Percentiles rank a stretch among this genome's conserved stretches.
phyloP scores from a whole-genome alignment of 2,797 vertebrate species.

The Sebastiscus tertius region DNA sequence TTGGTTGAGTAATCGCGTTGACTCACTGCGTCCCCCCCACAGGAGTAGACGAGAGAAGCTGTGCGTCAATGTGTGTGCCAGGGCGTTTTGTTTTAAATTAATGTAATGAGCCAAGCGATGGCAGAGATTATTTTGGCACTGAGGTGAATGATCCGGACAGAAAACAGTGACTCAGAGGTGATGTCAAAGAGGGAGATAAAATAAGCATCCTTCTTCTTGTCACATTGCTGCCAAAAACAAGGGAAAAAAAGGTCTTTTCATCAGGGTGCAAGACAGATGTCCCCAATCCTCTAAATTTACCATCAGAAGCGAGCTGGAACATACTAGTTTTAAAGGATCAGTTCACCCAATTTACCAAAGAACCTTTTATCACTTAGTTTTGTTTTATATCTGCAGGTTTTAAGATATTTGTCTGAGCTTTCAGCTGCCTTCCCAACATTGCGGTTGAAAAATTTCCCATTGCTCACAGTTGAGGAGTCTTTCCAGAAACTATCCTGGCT shows the following conservation, averaged over 20 bases:
- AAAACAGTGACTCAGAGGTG: constrained; percentile 49
- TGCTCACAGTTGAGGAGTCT: too few species aligned
- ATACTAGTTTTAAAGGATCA: not conserved
- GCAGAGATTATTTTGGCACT: constrained; percentile 45
- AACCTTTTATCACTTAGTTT: not conserved
- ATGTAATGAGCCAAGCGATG: constrained; percentile 41
- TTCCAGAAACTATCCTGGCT: too few species aligned
- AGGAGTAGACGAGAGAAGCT: constrained; percentile 36
- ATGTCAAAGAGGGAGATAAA: constrained; percentile 37
- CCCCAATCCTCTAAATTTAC: not conserved
- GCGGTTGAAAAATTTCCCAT: not conserved
- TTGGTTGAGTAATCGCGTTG: constrained; percentile 65
- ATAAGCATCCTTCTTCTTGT: constrained; percentile 8
- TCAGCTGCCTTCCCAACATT: not conserved
- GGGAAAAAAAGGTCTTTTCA: not conserved
- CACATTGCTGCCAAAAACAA: constrained; percentile 8
- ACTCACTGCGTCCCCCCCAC: constrained; percentile 54
- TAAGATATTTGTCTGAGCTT: not conserved
- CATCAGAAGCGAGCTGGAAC: not conserved
- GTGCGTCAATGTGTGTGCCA: constrained; percentile 42
- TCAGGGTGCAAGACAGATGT: not conserved
- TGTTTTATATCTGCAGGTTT: not conserved
- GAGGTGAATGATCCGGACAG: constrained; percentile 33
- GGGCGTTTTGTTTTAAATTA: constrained; percentile 64
- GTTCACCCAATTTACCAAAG: not conserved